Conservation (phyloP, 2,888 invertebrate genomes). For the Apamea epomidion region DNA sequence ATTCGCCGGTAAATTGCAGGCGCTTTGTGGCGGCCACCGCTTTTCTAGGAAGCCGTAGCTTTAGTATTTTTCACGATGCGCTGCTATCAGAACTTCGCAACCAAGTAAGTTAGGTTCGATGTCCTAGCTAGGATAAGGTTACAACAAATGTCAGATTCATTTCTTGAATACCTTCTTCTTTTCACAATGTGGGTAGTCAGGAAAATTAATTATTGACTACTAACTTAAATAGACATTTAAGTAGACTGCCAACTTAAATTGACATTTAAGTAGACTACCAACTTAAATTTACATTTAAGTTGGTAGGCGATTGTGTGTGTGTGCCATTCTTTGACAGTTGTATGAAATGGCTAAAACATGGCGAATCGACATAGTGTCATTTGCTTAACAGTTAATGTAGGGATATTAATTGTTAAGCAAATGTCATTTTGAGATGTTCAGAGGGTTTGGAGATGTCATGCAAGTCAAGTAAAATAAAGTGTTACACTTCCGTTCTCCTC, state of each 20-base stretch:
- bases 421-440: not conserved
- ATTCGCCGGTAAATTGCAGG: no score
- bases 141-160: not conserved
- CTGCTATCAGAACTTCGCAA: no score
- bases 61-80: no score
- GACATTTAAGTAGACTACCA: no score
- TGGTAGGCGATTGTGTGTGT: no score
- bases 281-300: no score
- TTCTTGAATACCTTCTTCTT: not conserved
- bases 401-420: no score
- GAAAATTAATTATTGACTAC: not conserved
- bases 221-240: not conserved
- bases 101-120: not conserved
- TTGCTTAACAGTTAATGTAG: not conserved
- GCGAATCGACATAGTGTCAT: not conserved
- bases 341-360: not conserved
- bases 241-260: no score
- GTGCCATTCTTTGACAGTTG: not conserved
- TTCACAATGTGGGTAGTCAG: not conserved
- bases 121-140: not conserved
- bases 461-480: not conserved
- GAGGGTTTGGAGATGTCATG: not conserved
- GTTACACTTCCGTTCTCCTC: not conserved
- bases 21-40: no score
- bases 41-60: no score